Evolutionary conservation across 2,797 vertebrate genomes (phyloP).

Genomic region (Rhyacichthys aspro): DNA sequence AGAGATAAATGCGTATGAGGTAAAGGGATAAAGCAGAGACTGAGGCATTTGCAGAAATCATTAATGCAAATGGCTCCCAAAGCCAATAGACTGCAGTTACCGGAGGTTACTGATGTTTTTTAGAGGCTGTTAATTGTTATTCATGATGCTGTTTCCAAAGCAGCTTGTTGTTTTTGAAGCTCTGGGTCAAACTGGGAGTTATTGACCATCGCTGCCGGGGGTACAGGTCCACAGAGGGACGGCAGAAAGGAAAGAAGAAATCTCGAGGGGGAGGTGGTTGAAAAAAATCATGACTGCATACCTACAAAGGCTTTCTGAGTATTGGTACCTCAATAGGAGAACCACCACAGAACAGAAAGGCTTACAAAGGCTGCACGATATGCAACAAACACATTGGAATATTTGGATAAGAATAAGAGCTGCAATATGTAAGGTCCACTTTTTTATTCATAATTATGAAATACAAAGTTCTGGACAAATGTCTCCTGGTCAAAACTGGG

Average conservation of each 20-base stretch:
- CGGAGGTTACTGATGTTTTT: conserved; percentile 68
- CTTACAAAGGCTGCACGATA: too few species aligned
- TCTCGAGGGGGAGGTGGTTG: conserved; percentile 11
- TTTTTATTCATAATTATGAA: too few species aligned
- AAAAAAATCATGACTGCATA: not conserved
- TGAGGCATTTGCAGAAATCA: conserved; percentile 61
- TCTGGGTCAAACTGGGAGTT: conserved; percentile 58
- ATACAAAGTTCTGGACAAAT: too few species aligned
- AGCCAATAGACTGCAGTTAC: conserved; percentile 58
- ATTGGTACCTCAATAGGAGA: too few species aligned
- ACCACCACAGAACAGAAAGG: too few species aligned
- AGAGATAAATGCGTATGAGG: conserved; percentile 13
- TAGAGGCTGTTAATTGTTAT: conserved; percentile 73
- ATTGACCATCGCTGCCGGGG: conserved; percentile 68
- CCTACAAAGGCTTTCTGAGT: too few species aligned
- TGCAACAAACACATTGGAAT: too few species aligned
- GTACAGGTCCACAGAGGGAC: conserved; percentile 55
- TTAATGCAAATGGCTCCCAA: conserved; percentile 73
- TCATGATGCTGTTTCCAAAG: conserved; percentile 64
- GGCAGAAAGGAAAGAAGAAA: conserved; percentile 40
- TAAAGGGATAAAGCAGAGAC: conserved; percentile 29
- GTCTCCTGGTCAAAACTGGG: too few species aligned
- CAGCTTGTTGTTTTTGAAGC: conserved; percentile 66
- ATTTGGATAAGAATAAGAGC: too few species aligned
- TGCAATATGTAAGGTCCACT: too few species aligned